Evolutionary conservation across 92 coral and sea anemone species (phyloP).

Genomic region (Hydrozoanthus gracilis): DNA sequence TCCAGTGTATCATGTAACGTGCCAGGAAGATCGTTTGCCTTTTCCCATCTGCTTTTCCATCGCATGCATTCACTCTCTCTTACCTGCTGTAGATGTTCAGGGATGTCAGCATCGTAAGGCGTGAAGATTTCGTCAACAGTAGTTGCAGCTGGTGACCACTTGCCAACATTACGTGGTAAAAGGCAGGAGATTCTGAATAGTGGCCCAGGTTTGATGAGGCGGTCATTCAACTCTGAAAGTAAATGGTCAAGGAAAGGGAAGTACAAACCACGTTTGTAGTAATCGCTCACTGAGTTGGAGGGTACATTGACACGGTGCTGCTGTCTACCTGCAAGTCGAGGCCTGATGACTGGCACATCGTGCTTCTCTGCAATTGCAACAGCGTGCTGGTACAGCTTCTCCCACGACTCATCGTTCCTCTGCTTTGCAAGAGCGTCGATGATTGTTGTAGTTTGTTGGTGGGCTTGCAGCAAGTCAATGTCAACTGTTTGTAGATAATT

Average conservation of each 20-base stretch:
- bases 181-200: slow-evolving; percentile 40
- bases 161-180: slow-evolving; percentile 37
- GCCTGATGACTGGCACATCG: slow-evolving; percentile 32
- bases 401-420: slow-evolving; percentile 31
- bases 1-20: slow-evolving; percentile 38
- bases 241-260: slow-evolving; percentile 34
- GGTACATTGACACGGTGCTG: slow-evolving; percentile 34
- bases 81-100: slow-evolving; percentile 41
- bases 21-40: slow-evolving; percentile 38
- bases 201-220: slow-evolving; percentile 33
- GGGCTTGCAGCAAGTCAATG: slow-evolving; percentile 35
- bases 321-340: slow-evolving; percentile 44
- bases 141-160: slow-evolving; percentile 38
- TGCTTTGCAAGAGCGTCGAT: slow-evolving; percentile 38
- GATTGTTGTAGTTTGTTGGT: slow-evolving; percentile 18
- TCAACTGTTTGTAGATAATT: slow-evolving; percentile 45
- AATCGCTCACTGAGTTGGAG: slow-evolving; percentile 40
- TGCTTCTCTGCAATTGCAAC: slow-evolving; percentile 42
- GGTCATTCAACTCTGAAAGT: slow-evolving; percentile 37
- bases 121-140: slow-evolving; percentile 41
- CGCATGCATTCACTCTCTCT: slow-evolving; percentile 38
- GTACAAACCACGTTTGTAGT: slow-evolving; percentile 31
- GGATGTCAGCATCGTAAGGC: slow-evolving; percentile 36
- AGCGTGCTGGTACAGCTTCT: slow-evolving; percentile 34
- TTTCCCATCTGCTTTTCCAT: slow-evolving; percentile 44